Conservation (phyloP, 2,888 invertebrate genomes). For the Enchytraeus crypticus region DNA sequence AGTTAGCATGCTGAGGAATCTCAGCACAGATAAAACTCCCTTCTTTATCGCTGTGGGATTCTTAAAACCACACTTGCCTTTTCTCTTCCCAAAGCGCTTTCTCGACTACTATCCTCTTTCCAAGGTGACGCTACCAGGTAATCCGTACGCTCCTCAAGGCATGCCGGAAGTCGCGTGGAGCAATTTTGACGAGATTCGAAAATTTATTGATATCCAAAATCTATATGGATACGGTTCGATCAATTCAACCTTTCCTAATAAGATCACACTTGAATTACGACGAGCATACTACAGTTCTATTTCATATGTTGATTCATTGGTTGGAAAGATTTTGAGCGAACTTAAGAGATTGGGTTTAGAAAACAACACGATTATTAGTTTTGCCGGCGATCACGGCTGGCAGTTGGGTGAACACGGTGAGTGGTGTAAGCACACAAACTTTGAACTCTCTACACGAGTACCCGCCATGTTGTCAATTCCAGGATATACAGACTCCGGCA, state of each 20-base stretch:
- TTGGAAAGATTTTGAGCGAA: constrained; percentile 17
- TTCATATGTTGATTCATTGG: constrained; percentile 14
- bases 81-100: constrained; percentile 23
- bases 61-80: constrained; percentile 29
- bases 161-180: constrained; percentile 33
- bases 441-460: constrained; percentile 31
- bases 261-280: constrained; percentile 9
- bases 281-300: constrained; percentile 22
- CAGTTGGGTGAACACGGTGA: constrained; percentile 25
- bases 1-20: constrained; percentile 9
- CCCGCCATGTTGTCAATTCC: constrained; percentile 33
- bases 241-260: constrained; percentile 30
- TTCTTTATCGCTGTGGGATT: constrained; percentile 30
- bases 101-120: constrained; percentile 20
- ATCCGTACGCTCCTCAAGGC: constrained; percentile 28
- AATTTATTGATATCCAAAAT: constrained; percentile 24
- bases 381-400: constrained; percentile 26
- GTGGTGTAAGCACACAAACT: constrained; percentile 32
- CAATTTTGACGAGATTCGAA: constrained; percentile 26
- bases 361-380: constrained; percentile 21
- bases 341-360: constrained; percentile 12
- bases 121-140: constrained; percentile 25
- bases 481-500: constrained; percentile 29
- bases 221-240: constrained; percentile 27
- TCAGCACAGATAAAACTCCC: constrained; percentile 14